Evolutionary conservation across 2,113 vertebrate species (phyloP).

Genomic region (Asarcornis scutulata): DNA sequence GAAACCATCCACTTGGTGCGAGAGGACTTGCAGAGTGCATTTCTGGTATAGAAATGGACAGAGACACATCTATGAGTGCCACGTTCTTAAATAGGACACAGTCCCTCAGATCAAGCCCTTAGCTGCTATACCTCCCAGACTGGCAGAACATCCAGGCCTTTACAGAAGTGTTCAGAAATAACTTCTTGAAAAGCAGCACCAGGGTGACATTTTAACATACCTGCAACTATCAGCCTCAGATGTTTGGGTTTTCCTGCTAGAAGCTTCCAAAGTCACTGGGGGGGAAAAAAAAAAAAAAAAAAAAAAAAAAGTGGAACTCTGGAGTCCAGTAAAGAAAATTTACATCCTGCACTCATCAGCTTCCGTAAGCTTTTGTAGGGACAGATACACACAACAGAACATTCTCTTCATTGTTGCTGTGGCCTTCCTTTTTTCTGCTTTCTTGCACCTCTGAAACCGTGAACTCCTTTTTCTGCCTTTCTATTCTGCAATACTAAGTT

Average conservation of each 20-base stretch:
- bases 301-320: neutral
- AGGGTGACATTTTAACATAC: neutral
- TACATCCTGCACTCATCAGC: neutral
- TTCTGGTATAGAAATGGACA: neutral
- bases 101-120: neutral
- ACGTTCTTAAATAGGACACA: neutral
- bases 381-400: neutral
- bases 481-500: neutral
- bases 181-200: neutral
- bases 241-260: neutral
- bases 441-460: neutral
- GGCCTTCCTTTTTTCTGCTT: neutral
- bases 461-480: neutral
- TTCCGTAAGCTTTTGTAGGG: neutral
- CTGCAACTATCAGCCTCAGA: neutral
- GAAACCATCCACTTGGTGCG: neutral
- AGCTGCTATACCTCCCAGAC: fast-evolving
- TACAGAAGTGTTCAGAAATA: neutral
- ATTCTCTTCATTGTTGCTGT: neutral
- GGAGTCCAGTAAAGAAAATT: neutral
- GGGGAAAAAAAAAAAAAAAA: too few species aligned
- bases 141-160: neutral
- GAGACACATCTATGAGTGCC: neutral
- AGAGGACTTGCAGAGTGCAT: neutral
- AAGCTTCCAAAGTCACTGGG: neutral